Evolutionary conservation across 2,888 invertebrate genomes (phyloP).

Genomic region (Oxystoma pomonae): DNA sequence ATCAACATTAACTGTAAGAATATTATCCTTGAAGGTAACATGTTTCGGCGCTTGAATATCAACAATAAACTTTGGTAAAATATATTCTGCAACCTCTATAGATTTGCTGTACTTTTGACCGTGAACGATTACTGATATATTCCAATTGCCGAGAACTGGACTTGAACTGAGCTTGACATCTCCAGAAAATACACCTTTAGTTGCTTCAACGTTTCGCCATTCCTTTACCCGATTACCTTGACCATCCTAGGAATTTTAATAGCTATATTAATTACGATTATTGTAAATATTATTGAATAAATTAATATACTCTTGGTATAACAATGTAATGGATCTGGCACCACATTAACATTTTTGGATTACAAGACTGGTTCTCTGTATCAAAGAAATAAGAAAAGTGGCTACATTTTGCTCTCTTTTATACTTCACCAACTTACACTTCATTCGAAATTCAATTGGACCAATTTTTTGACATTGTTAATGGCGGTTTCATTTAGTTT

Average conservation of each 20-base stretch:
- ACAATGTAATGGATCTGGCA: too few relatives aligned
- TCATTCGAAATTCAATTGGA: too few relatives aligned
- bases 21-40: slow-evolving; percentile 74
- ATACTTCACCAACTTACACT: too few relatives aligned
- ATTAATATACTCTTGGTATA: too few relatives aligned
- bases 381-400: too few relatives aligned
- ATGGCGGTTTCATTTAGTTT: too few relatives aligned
- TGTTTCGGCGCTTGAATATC: slow-evolving; percentile 78
- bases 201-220: slow-evolving; percentile 64
- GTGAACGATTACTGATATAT: slow-evolving; percentile 63
- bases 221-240: slow-evolving; percentile 78
- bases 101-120: slow-evolving; percentile 57
- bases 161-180: slow-evolving; percentile 74
- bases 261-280: too few relatives aligned
- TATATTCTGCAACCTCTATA: slow-evolving; percentile 84
- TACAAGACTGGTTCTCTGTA: too few relatives aligned
- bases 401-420: too few relatives aligned
- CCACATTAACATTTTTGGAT: too few relatives aligned
- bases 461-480: too few relatives aligned
- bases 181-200: slow-evolving; percentile 70
- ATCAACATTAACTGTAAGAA: slow-evolving; percentile 72
- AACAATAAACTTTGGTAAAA: slow-evolving; percentile 91
- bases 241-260: slow-evolving; percentile 69
- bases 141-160: slow-evolving; percentile 87
- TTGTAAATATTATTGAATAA: too few relatives aligned